Percentiles rank a stretch among this genome's conserved stretches.
These are phyloP conservation scores for Spodoptera exigua DNA, from an alignment of 2,888 invertebrate genomes.

Conservation along the genomic window DNA sequence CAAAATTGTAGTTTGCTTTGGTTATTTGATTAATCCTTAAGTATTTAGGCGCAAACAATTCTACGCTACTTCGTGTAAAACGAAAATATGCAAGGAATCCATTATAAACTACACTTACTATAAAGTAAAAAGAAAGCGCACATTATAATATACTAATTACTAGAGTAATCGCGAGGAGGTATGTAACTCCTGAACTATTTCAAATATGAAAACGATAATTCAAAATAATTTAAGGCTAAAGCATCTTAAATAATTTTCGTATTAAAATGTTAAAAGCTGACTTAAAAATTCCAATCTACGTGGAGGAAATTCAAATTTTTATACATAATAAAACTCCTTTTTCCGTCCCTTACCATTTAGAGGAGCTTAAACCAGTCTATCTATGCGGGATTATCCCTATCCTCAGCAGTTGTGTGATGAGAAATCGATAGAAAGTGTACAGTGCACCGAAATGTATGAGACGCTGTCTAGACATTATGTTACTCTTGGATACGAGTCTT, in stretches of 20 bases:
- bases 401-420: slow-evolving; percentile 52
- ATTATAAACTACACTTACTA: background rate
- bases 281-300: slow-evolving; percentile 41
- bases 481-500: slow-evolving; percentile 22
- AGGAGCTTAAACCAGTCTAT: slow-evolving; percentile 44
- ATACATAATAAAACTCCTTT: slow-evolving; percentile 37
- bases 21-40: too few species aligned
- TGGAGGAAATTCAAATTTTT: slow-evolving; percentile 42
- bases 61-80: slow-evolving; percentile 25
- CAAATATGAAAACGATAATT: slow-evolving; percentile 21
- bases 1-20: too few species aligned
- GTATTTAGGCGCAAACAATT: background rate
- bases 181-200: slow-evolving; percentile 23
- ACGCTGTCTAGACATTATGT: slow-evolving; percentile 49
- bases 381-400: slow-evolving; percentile 52
- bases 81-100: slow-evolving; percentile 10
- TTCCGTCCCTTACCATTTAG: slow-evolving; percentile 41
- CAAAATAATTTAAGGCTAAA: slow-evolving; percentile 30
- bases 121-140: slow-evolving; percentile 1
- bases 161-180: slow-evolving; percentile 5
- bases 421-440: slow-evolving; percentile 52
- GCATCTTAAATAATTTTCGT: slow-evolving; percentile 29
- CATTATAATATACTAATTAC: slow-evolving; percentile 16
- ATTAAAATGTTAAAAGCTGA: slow-evolving; percentile 33
- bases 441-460: slow-evolving; percentile 40